Base-by-base conservation (phyloP, 1,140 invertebrate species). In the Diorhabda sublineata region DNA sequence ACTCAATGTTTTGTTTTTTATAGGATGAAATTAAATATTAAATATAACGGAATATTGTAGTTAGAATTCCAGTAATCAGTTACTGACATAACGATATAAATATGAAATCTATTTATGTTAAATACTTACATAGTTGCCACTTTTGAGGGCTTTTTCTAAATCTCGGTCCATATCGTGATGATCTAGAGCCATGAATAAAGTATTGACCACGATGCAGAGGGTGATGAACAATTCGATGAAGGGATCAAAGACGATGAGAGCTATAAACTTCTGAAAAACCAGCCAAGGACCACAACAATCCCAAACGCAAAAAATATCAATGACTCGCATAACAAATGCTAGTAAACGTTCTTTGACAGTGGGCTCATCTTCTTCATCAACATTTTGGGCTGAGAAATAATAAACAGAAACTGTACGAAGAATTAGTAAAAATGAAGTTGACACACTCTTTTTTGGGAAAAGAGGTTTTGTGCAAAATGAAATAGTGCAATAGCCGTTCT, bases 221-320 rank as follows among this genome's bases (percentile, higher is more conserved):
- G 96, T 98, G 81, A 99, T 98, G 83, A 98, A 98, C 70, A 98
- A 85, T 82, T 99, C 97, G 71, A 98, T 94, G 80, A 98, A 99
- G 4, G 97, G 95, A 87, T 98, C 96, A 83, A 98, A 97, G 65
- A 98, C 96, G 74, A 99, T 85, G 9, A 97, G 83, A 2, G 91
- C 88, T n/a, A 98, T 88, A 81, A 91, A 90, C 81, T 95, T 91
- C 84, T 97, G 93, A 79, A 98, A 88, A 81, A 90, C 91, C 69
- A 96, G 85, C 93, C 95, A 98, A 73, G 90, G 86, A 84, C 89
- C 90, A 83, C 94, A 97, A 85, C 96, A 97, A 83, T 98, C 94
- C 96, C 96, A 99, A 64, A 97, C 92, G 85, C 96, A 98, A 83
- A 98, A 94, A 71, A 96, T 88, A 83, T 97, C 94, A 76, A 97